Base-by-base conservation (phyloP, 2,888 invertebrate genomes). In the Halocaridina rubra region DNA sequence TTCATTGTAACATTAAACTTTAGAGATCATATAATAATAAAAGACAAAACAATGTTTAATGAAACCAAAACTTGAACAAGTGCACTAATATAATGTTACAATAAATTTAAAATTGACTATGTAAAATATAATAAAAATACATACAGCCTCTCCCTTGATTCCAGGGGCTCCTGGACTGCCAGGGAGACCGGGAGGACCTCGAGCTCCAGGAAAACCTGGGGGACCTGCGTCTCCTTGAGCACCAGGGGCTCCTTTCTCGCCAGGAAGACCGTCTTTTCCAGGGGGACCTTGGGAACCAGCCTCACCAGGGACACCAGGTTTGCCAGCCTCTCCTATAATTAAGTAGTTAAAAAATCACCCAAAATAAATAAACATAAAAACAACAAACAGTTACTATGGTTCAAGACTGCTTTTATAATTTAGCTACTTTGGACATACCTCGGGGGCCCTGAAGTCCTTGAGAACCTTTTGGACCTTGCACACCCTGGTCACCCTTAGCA, bases 121-220 rank as follows among this genome's bases (percentile, higher is more conserved):
- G n/a, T n/a, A n/a, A n/a, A n/a, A n/a, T n/a, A n/a, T n/a, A n/a
- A n/a, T n/a, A n/a, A n/a, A n/a, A 19, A 27, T 24, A 77, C 85
- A 30, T 24, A 88, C 88, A 76, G 81, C 81, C 90, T 93, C 93
- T 89, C 96, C 96, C 91, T 96, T 96, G 7, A 93, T 91, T 24
- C 96, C 96, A 39, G 94, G 93, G 86, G 93, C 92, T 4, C 96
- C 96, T 2, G 94, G 92, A 90, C 93, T 95, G 32, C 96, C 96
- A 59, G 94, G 91, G 67, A 94, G 90, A 32, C 96, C 96, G 1
- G 96, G 95, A 2, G 94, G 93, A 13, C 96, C 96, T 89, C 95
- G 92, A 1, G 94, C 93, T 24, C 96, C 96, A 0, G 95, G 95
- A 90, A 96, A 96, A 3, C 97, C 97, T 90, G 95, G 95, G 1